Base-by-base conservation (phyloP, 2,113 vertebrate species). In the Nyctibius bracteatus region DNA sequence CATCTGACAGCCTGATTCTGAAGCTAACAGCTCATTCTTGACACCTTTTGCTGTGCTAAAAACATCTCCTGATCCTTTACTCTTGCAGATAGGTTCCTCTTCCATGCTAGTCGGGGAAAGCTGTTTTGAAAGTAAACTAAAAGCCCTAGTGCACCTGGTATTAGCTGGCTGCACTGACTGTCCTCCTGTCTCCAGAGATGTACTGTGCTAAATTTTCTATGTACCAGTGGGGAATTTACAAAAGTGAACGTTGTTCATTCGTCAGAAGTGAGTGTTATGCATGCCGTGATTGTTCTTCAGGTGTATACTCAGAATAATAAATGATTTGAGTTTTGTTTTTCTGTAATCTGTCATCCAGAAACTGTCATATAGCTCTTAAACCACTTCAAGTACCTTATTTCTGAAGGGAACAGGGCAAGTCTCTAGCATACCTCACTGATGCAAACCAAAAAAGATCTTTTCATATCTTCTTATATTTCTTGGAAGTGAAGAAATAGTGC, bases 401-500 rank as follows among this genome's bases (percentile, higher is more conserved):
- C 33, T 44, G 11, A 49, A 52, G 65, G n/a, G n/a, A 88, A 12
- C 31, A 16, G 49, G n/a, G 28, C 47, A 70, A 24, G 31, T 17
- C 39, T 82, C 17, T 77, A 57, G 49, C 39, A 11, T 31, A 8
- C 59, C 46, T 86, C 49, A 22, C 24, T 19, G 25, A 25, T 71
- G 20, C 21, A 44, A 68, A 30, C 31, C 0, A 4, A 14, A n/a
- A 66, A 43, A 88, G 54, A 4, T 62, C 19, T 52, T 61, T 46
- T 59, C 21, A 1, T 35, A 17, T 43, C 31, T 65, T 27, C 2
- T 47, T 55, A 5, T 0, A 0, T 55, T 51, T 41, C 63, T 51
- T 52, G 28, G 47, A 89, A 67, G 21, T 46, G 39, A 73, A 62
- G 30, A 80, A 92, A 33, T 15, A 49, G 31, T 5, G 6, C 31